Evolutionary conservation across 2,797 vertebrate species (phyloP), one percentile per base, ranked within the genome.

Genomic region (Aratinga solstitialis): DNA sequence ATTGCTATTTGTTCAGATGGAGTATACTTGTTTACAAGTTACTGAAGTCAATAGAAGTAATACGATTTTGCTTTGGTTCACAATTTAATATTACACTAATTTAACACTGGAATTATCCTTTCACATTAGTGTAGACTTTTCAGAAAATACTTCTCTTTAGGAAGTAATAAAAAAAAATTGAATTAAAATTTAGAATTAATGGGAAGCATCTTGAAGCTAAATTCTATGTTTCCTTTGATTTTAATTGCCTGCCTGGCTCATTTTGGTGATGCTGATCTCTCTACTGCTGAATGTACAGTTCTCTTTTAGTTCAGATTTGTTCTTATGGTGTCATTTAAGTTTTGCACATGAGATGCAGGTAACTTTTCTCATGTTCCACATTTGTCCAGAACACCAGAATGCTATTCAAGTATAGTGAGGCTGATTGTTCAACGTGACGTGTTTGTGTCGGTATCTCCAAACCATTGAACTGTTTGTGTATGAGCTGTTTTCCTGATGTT

Each of bases 401-500:
- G 94, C 26, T 88, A 81, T 88, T 34, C 56, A 76, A 59, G 34
- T 51, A 29, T 79, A 93, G 77, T 1, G 2, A 82, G 87, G 77
- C 93, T 95, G 89, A 87, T 32, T 87, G 62, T 62, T 93, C 65
- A 96, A 95, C 94, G 94, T 95, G 94, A 97, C 95, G 94, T 74
- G 45, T 88, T 90, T 74, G 30, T 80, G 92, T 45, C 7, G 19
- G 47, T 98, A 97, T 98, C 88, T 97, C 98, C 98, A 98, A 98
- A 98, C 98, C 98, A 98, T 98, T 98, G 98, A 97, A 98, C 97
- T 98, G 98, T 98, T 98, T 95, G 98, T 98, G 96, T 98, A 98
- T 96, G 98, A 98, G 98, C 98, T 98, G 96, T 98, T 98, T 98
- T 97, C 98, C 98, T 98, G 98, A 98, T 98, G 96, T 98, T 98